Percentiles rank a stretch among this genome's conserved stretches.
Evolutionary conservation across 2,113 vertebrate species (phyloP).

Genomic region (Leptosomus discolor): DNA sequence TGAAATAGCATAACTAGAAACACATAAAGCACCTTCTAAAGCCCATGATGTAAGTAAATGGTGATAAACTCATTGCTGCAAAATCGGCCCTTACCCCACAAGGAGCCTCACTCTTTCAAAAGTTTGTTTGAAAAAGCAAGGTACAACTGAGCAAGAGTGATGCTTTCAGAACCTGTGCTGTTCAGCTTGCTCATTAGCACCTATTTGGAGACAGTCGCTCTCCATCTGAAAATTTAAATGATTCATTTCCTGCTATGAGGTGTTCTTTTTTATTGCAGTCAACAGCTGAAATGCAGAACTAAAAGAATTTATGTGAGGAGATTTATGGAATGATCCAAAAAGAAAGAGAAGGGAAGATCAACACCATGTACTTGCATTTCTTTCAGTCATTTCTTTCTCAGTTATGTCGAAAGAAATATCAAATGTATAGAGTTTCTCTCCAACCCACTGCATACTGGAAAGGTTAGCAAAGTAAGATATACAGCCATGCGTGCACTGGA

Average conservation of each 20-base stretch:
- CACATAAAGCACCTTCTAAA: not conserved
- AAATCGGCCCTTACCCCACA: not conserved
- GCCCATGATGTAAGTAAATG: not conserved
- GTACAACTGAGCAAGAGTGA: not conserved
- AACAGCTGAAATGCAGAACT: not conserved
- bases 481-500: not conserved
- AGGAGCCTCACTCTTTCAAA: not conserved
- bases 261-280: not conserved
- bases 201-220: not conserved
- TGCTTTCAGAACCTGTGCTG: not conserved
- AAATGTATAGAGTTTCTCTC: not conserved
- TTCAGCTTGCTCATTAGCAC: not conserved
- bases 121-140: not conserved
- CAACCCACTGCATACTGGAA: not conserved
- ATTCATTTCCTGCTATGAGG: not conserved
- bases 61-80: not conserved
- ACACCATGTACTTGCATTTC: not conserved
- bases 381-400: not conserved
- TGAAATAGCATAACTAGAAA: not conserved
- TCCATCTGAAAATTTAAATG: not conserved
- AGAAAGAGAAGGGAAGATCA: not conserved
- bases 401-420: not conserved
- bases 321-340: not conserved
- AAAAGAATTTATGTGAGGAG: not conserved
- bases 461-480: not conserved